Evolutionary conservation across 2,888 invertebrate genomes (phyloP), one percentile per base, ranked within the genome.

Genomic region (Lumbricus terrestris): DNA sequence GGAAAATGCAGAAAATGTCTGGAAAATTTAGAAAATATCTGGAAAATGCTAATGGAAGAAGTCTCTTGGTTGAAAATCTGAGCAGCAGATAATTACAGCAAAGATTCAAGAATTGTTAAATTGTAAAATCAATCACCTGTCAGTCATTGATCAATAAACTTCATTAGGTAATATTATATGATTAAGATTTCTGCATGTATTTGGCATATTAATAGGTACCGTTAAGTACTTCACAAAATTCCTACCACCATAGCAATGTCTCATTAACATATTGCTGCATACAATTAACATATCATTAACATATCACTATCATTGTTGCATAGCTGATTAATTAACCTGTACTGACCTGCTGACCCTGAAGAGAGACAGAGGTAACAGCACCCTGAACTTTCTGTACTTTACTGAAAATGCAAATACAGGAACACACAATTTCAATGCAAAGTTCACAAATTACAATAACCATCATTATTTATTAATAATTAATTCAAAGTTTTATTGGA

Each of bases 331-430:
- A 69, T 69, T 69, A 69, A 69, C n/a, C 15, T n/a, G n/a, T 8
- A 91, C 90, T 91, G 92, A 95, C 95, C 94, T 94, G 95, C 91
- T 95, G 95, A 35, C 95, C 95, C 90, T 93, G 92, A n/a, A 95
- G 92, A 40, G 94, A 93, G 92, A 98, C 95, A 0, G 98, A 97
- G 0, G 98, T 97, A 18, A 98, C 96, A 82, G 96, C 95, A 85
- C 96, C 96, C 29, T 93, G 92, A 18, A 94, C 89, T 89, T 92
- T 92, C 89, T 91, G 90, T 38, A 90, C 89, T 91, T 93, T 93
- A 33, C 93, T 94, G 91, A 11, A 92, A 91, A 38, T 40, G n/a
- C n/a, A n/a, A n/a, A 16, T 15, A 89, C n/a, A 38, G 1, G 23
- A 6, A 88, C 15, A 20, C 6, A 33, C n/a, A 69, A 69, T 6